A percentile compares a stretch with the other conserved stretches of the same genome.
Conservation (phyloP, 2,797 vertebrate species). For the Muscicapa comitata region DNA sequence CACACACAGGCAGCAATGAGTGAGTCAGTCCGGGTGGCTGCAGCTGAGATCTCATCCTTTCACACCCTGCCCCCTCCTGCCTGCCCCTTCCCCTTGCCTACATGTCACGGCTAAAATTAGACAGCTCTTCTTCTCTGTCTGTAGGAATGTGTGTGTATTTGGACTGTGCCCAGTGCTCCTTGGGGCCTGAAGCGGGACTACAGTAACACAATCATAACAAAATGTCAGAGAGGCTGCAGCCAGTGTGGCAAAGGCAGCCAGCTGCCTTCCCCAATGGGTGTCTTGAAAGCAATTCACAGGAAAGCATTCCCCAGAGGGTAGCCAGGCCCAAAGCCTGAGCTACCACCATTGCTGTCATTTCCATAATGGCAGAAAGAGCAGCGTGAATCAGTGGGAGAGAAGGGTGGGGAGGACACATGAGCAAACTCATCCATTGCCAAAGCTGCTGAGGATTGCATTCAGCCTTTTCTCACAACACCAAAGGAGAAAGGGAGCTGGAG, state of each 20-base stretch:
- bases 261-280: not conserved
- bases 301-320: conserved; percentile 2
- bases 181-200: not conserved
- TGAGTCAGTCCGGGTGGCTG: not conserved
- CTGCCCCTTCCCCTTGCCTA: not conserved
- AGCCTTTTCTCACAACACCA: not conserved
- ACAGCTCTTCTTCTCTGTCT: not conserved
- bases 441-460: not conserved
- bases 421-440: not conserved
- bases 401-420: not conserved
- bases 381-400: not conserved
- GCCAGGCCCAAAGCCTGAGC: not conserved
- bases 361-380: not conserved
- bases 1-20: not conserved
- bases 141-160: not conserved
- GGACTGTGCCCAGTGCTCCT: not conserved
- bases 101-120: not conserved
- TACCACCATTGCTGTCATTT: not conserved
- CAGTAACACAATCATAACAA: not conserved
- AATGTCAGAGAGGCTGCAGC: not conserved
- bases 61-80: not conserved
- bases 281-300: not conserved
- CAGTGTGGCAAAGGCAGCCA: not conserved
- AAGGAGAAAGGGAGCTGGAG: not conserved
- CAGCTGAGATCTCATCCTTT: not conserved